Percentiles rank a stretch among this genome's conserved stretches.
Evolutionary conservation across 2,113 vertebrate genomes (phyloP).

Genomic region (Laticauda colubrina): DNA sequence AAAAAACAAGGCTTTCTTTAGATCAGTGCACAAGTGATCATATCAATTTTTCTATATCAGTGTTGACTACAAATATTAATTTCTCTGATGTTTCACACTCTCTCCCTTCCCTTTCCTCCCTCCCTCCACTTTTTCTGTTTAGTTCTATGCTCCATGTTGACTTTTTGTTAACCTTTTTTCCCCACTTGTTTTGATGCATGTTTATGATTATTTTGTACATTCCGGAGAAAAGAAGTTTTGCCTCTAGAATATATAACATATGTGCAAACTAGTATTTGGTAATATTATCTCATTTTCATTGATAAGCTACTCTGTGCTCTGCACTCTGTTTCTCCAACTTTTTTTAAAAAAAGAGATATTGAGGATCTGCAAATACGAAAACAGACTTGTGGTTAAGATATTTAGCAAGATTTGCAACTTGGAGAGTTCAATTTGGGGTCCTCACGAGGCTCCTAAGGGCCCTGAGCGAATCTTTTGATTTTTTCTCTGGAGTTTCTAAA

Average conservation of each 20-base stretch:
- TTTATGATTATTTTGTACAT: slow-evolving; percentile 56
- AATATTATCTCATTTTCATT: slow-evolving; percentile 45
- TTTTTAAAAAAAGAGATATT: slow-evolving; percentile 28
- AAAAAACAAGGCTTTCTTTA: background rate
- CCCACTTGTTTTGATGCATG: slow-evolving; percentile 25
- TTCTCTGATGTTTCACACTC: background rate
- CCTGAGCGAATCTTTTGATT: background rate
- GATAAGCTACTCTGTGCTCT: slow-evolving; percentile 38
- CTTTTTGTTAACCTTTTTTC: background rate
- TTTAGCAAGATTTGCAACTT: background rate
- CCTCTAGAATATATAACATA: slow-evolving; percentile 27
- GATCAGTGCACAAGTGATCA: rapidly evolving
- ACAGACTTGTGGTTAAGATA: background rate
- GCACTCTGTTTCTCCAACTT: background rate
- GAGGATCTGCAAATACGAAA: background rate
- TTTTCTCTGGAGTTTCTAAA: background rate
- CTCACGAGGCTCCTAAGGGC: background rate
- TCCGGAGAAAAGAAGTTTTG: slow-evolving; percentile 49
- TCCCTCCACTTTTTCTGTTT: slow-evolving; percentile 8
- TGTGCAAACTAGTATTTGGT: slow-evolving; percentile 42
- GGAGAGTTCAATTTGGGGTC: background rate
- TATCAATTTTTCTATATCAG: rapidly evolving
- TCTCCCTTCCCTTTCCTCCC: slow-evolving; percentile 12
- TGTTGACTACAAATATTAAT: background rate
- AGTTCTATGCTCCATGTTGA: slow-evolving; percentile 32